phyloP scores from a whole-genome alignment of 2,797 vertebrate species.

The Hypotaenidia philippensis region DNA sequence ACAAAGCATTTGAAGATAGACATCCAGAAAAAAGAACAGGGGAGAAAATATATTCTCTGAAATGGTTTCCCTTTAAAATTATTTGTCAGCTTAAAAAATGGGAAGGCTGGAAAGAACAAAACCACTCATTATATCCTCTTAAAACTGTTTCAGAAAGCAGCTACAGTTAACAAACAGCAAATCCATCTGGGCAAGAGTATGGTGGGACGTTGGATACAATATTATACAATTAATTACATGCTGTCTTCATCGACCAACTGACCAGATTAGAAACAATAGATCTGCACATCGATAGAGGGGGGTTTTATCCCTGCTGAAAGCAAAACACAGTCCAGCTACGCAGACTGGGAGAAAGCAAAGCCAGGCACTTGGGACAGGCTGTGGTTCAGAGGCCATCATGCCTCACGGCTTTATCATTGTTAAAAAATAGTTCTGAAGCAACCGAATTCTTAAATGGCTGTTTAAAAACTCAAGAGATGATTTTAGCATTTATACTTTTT shows the following conservation, averaged over 20 bases:
- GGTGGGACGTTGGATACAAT: neutral
- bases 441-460: neutral
- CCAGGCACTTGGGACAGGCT: neutral
- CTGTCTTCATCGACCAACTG: slow-evolving; percentile 31
- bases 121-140: neutral
- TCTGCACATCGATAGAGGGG: neutral
- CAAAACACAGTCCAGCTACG: neutral
- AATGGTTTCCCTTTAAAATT: neutral
- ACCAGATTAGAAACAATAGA: slow-evolving; percentile 64
- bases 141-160: neutral
- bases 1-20: neutral
- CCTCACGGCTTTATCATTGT: neutral
- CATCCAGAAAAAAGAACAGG: neutral
- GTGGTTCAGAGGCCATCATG: neutral
- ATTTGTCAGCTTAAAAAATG: neutral
- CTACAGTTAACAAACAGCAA: neutral
- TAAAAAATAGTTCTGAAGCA: neutral
- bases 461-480: accelerated
- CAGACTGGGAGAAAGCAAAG: neutral
- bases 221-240: slow-evolving; percentile 54
- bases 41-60: neutral
- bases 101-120: neutral
- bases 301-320: neutral
- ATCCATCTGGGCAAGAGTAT: neutral
- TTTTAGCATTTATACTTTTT: neutral